Conservation (phyloP, 2,888 invertebrate species). For the Phalangium opilio region DNA sequence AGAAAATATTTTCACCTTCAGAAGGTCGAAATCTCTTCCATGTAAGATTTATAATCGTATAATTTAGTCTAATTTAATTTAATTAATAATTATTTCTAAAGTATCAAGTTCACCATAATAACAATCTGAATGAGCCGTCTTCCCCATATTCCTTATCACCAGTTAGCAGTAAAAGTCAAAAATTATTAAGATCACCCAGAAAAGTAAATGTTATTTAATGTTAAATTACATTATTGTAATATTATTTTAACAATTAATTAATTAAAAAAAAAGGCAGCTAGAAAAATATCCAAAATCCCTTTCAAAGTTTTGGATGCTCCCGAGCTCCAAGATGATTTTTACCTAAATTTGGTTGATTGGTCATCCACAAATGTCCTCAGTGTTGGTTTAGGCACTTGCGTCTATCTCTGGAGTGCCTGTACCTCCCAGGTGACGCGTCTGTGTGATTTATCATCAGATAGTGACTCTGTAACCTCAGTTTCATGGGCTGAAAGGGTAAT, state of each 20-base stretch:
- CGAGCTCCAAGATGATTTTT: slow-evolving; percentile 96
- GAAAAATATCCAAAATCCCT: slow-evolving; percentile 96
- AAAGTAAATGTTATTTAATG: slow-evolving; percentile 44
- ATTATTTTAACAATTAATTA: slow-evolving; percentile 14
- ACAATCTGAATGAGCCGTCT: slow-evolving; percentile 44
- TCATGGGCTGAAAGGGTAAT: slow-evolving; percentile 80
- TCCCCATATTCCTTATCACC: slow-evolving; percentile 87
- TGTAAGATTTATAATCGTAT: slow-evolving; percentile 26
- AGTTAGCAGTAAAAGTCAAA: slow-evolving; percentile 57
- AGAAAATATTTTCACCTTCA: slow-evolving; percentile 48
- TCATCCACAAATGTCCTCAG: slow-evolving; percentile 96
- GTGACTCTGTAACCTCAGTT: slow-evolving; percentile 92
- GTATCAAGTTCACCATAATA: slow-evolving; percentile 29
- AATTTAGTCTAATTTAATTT: background rate
- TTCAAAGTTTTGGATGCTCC: slow-evolving; percentile 95
- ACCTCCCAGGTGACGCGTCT: slow-evolving; percentile 52
- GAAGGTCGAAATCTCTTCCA: slow-evolving; percentile 43
- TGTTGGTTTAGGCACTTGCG: slow-evolving; percentile 92
- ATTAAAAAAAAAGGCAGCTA: slow-evolving; percentile 47
- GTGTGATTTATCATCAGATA: slow-evolving; percentile 84
- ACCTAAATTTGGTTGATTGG: slow-evolving; percentile 97
- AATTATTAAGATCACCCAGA: slow-evolving; percentile 21
- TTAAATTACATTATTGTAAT: too few relatives aligned
- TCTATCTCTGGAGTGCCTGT: slow-evolving; percentile 97
- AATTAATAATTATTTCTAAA: slow-evolving; percentile 7